Evolutionary conservation across 2,888 invertebrate species (phyloP).

Genomic region (Ornithoptera priamus): DNA sequence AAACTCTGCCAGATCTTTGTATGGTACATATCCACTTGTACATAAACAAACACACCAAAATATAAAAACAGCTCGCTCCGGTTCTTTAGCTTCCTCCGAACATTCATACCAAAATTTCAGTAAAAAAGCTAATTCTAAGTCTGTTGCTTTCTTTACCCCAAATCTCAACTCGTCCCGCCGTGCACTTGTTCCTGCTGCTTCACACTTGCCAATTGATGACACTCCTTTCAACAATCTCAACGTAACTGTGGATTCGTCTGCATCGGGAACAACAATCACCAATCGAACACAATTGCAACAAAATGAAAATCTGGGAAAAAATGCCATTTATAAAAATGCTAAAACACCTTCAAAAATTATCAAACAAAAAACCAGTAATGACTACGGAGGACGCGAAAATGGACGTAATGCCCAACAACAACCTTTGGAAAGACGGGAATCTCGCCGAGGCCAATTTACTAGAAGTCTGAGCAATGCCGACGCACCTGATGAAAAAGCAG

Average conservation of each 20-base stretch:
- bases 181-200: constrained; percentile 68
- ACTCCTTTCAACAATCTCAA: constrained; percentile 52
- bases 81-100: constrained; percentile 57
- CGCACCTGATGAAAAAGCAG: constrained; percentile 90
- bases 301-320: constrained; percentile 29
- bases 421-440: constrained; percentile 77
- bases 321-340: constrained; percentile 34
- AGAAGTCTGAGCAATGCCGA: constrained; percentile 91
- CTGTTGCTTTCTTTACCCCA: constrained; percentile 80
- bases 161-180: constrained; percentile 72
- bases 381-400: constrained; percentile 81
- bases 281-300: constrained; percentile 32
- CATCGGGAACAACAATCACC: constrained; percentile 30
- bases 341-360: constrained; percentile 33
- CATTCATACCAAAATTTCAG: constrained; percentile 67
- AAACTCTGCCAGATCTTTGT: constrained; percentile 53
- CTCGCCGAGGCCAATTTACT: constrained; percentile 83
- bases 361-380: constrained; percentile 74
- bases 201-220: constrained; percentile 60
- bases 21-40: constrained; percentile 47
- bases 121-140: constrained; percentile 81
- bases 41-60: constrained; percentile 60
- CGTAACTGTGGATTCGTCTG: constrained; percentile 41
- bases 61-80: constrained; percentile 63
- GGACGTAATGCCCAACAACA: constrained; percentile 77